These are phyloP conservation scores for Origma solitaria DNA, from an alignment of 2,113 vertebrate species.

Conservation along the genomic window DNA sequence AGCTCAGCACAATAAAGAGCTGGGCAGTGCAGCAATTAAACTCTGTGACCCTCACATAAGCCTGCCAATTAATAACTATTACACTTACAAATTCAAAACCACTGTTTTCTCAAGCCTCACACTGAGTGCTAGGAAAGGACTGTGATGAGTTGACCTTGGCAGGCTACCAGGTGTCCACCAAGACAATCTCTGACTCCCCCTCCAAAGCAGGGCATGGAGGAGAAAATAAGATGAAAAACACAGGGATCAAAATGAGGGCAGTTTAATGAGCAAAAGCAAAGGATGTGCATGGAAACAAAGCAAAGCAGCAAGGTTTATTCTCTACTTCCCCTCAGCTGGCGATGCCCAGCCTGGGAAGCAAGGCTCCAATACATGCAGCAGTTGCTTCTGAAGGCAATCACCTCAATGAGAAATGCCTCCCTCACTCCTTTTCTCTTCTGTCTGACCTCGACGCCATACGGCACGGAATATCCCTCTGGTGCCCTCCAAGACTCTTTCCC, in stretches of 20 bases:
- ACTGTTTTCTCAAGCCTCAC: background rate
- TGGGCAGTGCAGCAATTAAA: background rate
- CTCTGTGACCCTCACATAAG: background rate
- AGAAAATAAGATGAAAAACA: background rate
- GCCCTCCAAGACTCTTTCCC: background rate
- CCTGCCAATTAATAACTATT: background rate
- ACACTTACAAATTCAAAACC: background rate
- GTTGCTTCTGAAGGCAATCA: background rate
- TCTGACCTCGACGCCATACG: fast-evolving
- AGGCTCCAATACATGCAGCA: too few relatives aligned
- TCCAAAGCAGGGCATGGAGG: background rate
- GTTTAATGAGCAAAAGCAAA: background rate
- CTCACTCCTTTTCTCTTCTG: background rate
- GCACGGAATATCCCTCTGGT: background rate
- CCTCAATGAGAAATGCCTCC: background rate
- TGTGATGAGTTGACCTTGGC: background rate
- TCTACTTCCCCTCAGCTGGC: background rate
- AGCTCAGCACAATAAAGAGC: background rate
- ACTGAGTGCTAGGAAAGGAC: background rate
- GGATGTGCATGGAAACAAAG: background rate
- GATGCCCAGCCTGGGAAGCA: background rate
- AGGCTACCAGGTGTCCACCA: background rate
- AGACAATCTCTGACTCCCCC: background rate
- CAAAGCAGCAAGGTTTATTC: background rate
- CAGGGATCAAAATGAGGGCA: background rate